phyloP scores from a whole-genome alignment of 2,113 vertebrate species.

The Sinocyclocheilus grahami region DNA sequence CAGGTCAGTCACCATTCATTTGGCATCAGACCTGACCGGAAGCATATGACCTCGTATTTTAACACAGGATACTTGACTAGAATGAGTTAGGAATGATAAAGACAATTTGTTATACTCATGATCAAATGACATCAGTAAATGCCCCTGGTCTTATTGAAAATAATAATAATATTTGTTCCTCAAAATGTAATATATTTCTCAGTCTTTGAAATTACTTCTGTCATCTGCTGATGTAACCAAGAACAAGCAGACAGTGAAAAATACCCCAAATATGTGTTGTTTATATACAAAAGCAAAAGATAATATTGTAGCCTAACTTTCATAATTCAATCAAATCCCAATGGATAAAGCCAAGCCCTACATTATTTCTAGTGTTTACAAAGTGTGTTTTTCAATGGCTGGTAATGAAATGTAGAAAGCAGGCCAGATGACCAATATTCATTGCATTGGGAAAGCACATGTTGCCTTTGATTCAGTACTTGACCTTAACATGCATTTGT shows the following conservation, averaged over 20 bases:
- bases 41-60: not conserved
- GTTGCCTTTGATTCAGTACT: not conserved
- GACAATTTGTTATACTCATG: not conserved
- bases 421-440: not conserved
- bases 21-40: not conserved
- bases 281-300: not conserved
- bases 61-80: not conserved
- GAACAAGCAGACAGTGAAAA: not conserved
- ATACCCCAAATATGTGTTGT: not conserved
- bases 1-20: slow-evolving; percentile 75
- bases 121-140: not conserved
- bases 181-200: not conserved
- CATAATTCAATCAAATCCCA: not conserved
- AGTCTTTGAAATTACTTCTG: not conserved
- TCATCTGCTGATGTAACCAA: not conserved
- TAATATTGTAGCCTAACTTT: not conserved
- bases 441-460: not conserved
- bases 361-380: not conserved
- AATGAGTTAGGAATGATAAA: not conserved
- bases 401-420: not conserved
- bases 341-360: not conserved
- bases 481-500: not conserved
- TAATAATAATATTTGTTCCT: not conserved
- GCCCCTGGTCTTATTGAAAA: not conserved
- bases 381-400: not conserved